These are phyloP conservation scores for Caloenas nicobarica DNA, from an alignment of 2,113 vertebrate species.

Conservation along the genomic window DNA sequence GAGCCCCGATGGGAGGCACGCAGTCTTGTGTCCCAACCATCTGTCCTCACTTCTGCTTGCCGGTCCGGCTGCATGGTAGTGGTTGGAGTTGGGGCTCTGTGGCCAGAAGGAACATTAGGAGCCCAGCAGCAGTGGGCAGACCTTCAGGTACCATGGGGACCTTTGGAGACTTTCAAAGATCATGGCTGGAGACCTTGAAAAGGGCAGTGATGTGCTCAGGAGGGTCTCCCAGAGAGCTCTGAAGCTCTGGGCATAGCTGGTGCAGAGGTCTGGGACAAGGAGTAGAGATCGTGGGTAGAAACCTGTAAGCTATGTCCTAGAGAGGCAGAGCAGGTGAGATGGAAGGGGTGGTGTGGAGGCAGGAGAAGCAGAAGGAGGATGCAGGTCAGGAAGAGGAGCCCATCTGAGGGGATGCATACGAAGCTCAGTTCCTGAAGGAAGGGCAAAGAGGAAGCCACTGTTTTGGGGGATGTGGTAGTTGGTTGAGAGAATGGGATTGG, in stretches of 20 bases:
- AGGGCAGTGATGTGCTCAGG: background rate
- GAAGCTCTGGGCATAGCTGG: background rate
- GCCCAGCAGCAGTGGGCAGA: background rate
- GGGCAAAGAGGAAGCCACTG: background rate
- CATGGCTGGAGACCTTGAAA: background rate
- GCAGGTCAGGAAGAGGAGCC: background rate
- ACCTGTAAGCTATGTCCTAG: background rate
- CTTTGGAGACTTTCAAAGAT: background rate
- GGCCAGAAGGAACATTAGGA: background rate
- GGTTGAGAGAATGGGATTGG: background rate
- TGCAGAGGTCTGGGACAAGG: background rate
- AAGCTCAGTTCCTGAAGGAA: background rate
- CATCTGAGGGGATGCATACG: background rate
- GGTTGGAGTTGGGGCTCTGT: background rate
- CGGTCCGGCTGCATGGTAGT: background rate
- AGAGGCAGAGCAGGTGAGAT: background rate
- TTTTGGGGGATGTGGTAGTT: background rate
- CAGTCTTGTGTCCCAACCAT: rapidly evolving
- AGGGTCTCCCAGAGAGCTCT: background rate
- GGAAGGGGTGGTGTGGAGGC: rapidly evolving
- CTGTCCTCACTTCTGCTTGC: background rate
- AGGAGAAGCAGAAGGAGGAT: background rate
- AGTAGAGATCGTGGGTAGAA: background rate
- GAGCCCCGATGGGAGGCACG: background rate
- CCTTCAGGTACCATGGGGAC: background rate